Evolutionary conservation across 2,888 invertebrate genomes (phyloP).

Genomic region (Trichogramma evanescens): DNA sequence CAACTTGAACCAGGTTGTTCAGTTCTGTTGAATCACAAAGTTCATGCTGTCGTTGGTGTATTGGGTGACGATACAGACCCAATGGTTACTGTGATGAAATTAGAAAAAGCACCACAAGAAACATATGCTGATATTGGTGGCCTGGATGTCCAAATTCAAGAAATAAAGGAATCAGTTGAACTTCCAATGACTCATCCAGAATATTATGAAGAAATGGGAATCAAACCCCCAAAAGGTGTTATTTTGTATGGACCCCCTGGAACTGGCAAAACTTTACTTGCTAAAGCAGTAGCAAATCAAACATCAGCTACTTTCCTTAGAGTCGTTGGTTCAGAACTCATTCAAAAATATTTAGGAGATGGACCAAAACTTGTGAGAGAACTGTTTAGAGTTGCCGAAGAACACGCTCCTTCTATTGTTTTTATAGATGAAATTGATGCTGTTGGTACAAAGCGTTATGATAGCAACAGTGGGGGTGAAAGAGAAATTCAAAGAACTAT

Average conservation of each 20-base stretch:
- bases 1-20: constrained; percentile 98
- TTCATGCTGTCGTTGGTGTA: constrained; percentile 98
- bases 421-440: constrained; percentile 99
- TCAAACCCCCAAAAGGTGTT: constrained; percentile 98
- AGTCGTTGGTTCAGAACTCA: constrained; percentile 98
- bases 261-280: constrained; percentile 94
- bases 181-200: constrained; percentile 97
- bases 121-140: constrained; percentile 98
- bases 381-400: constrained; percentile 97
- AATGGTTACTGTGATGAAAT: constrained; percentile 99
- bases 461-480: constrained; percentile 98
- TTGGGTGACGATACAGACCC: constrained; percentile 99
- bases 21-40: constrained; percentile 96
- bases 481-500: constrained; percentile 99
- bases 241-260: constrained; percentile 97
- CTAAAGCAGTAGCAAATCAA: constrained; percentile 99
- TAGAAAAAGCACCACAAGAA: constrained; percentile 99
- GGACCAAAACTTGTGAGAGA: constrained; percentile 97
- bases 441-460: constrained; percentile 96
- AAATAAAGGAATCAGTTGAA: constrained; percentile 97
- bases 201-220: constrained; percentile 99
- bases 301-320: constrained; percentile 97
- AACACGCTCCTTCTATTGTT: constrained; percentile 98
- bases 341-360: constrained; percentile 98
- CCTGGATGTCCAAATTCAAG: constrained; percentile 94